Evolutionary conservation across 2,113 vertebrate genomes (phyloP).

Genomic region (Mobula hypostoma): DNA sequence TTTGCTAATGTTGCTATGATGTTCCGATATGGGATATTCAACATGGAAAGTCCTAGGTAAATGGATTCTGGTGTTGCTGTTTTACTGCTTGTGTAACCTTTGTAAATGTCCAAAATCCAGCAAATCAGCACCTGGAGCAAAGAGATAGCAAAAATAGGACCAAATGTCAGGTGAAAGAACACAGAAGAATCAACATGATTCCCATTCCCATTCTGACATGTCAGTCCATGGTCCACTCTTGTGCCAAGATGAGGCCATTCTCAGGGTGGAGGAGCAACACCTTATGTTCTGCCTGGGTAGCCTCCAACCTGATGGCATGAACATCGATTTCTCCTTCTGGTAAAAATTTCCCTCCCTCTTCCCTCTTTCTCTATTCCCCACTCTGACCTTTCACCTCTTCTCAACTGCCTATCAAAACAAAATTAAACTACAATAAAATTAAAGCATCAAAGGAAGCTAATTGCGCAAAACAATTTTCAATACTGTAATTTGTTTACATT

Average conservation of each 20-base stretch:
- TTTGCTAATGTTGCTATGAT: not conserved
- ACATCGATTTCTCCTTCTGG: no score
- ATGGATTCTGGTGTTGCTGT: not conserved
- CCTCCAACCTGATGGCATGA: no score
- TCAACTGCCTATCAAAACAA: no score
- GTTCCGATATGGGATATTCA: not conserved
- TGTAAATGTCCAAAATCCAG: not conserved
- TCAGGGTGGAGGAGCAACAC: no score
- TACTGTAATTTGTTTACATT: not conserved
- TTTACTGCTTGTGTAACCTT: not conserved
- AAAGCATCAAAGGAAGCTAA: not conserved
- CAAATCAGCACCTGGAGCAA: not conserved
- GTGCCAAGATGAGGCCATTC: no score
- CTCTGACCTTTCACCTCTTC: no score
- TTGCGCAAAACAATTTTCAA: not conserved
- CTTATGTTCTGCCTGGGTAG: no score
- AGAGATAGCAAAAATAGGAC: not conserved
- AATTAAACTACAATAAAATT: not conserved
- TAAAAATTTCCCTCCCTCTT: no score
- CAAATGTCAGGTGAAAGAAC: not conserved
- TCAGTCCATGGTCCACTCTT: no score
- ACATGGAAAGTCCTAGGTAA: not conserved
- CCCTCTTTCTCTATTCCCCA: no score
- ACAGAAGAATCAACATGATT: not conserved
- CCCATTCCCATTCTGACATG: no score